Evolutionary conservation across 92 coral and sea anemone species (phyloP), one percentile per base, ranked within the genome.

Genomic region (Phenganax subtilis): DNA sequence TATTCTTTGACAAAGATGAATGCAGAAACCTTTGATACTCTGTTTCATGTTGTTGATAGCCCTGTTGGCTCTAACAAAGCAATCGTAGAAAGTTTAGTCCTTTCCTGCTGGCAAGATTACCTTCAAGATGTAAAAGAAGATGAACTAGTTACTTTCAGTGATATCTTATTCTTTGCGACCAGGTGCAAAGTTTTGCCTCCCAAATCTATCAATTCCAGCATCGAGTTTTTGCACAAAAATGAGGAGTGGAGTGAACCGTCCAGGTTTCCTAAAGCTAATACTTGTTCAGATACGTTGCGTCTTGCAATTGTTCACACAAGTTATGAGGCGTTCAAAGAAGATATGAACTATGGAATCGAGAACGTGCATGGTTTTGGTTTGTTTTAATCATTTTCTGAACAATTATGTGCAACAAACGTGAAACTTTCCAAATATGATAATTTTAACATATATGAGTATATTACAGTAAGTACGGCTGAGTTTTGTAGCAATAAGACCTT

Each of bases 101-200:
- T 55, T 84, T 85, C 87, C 10, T 70, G 71, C 37, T 85, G 80
- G 87, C 17, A 72, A 57, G 87, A 85, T 54, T 85, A 76, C 29
- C 69, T 85, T 6, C 87, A 84, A 69, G 87, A 84, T 67, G 58
- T 84, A 0, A 83, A 84, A 60, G 83, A 69, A 16, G 84, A 85
- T 0, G 78, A 67, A 9, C 72, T 84, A 10, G 71, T 85, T 30
- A 10, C 61, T 8, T 60, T 85, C 4, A 85, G 87, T 44, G 83
- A 85, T 27, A 67, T 85, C 58, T 60, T 85, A 59, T 85, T 85
- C 79, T 85, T 85, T 8, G 47, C 72, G 6, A 74, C 74, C 0
- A 75, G 86, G 0, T 83, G 86, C 51, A 61, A 65, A 75, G 62
- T 58, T 57, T 54, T 83, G 68, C 86, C 86, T 51, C 82, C 86